These are phyloP conservation scores for Deroplatys truncata DNA, from an alignment of 2,888 invertebrate genomes.

Conservation along the genomic window DNA sequence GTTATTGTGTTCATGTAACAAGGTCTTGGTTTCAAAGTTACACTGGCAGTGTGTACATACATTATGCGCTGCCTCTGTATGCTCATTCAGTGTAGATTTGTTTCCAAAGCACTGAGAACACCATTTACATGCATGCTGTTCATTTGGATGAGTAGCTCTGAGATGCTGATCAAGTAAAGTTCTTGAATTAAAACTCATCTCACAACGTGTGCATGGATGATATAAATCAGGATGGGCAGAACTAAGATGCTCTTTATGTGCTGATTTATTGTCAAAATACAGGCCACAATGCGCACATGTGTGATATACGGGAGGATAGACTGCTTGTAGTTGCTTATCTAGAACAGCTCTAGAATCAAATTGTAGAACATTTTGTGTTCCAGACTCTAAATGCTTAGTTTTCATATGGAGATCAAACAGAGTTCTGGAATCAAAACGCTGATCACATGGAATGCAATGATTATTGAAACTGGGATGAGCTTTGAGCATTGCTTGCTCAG, in stretches of 20 bases:
- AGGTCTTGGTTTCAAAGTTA: neutral
- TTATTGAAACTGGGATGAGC: neutral
- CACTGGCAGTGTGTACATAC: neutral
- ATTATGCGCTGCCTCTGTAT: neutral
- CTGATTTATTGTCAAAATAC: neutral
- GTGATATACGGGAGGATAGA: neutral
- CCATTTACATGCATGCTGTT: neutral
- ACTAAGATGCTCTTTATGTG: neutral
- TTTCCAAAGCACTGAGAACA: neutral
- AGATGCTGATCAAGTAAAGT: slow-evolving; percentile 7
- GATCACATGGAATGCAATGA: neutral
- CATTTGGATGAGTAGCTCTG: neutral
- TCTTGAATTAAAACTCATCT: neutral
- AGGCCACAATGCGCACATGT: neutral
- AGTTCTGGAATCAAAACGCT: neutral
- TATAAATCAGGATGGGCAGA: slow-evolving; percentile 10
- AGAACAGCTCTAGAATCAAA: neutral
- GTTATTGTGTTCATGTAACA: neutral
- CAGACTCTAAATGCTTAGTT: neutral
- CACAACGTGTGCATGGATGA: slow-evolving; percentile 14
- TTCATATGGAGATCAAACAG: neutral
- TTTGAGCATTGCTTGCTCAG: neutral
- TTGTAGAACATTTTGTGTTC: neutral
- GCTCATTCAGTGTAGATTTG: neutral
- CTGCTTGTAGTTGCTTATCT: neutral